Evolutionary conservation across 2,888 invertebrate species (phyloP), one percentile per base, ranked within the genome.

Genomic region (Arctia plantaginis): DNA sequence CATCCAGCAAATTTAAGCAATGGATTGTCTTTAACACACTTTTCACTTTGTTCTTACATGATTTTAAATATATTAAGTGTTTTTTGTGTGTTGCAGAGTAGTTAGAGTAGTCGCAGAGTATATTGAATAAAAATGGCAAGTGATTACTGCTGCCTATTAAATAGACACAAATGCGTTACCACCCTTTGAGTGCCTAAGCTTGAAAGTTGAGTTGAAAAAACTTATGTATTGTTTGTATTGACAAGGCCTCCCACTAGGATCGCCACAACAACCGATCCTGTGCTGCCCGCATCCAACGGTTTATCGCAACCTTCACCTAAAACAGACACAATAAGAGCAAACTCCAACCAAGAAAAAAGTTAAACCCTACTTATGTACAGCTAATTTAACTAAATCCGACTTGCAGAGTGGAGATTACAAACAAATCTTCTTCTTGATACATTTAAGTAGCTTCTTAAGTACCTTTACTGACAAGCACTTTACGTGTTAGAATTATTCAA

Each of bases 381-480:
- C 41, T 65, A 65, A 71, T 71, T 75, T 13, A 66, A 74, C 67
- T 59, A 74, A 85, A 76, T 73, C 77, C 75, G 66, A 68, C 75
- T 77, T 76, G 76, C 78, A 69, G 71, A 77, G 68, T 55, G 13
- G 47, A 81, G 81, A 82, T 84, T 84, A 85, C 74, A 64, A 35
- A 66, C 69, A 77, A 79, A 81, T 83, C 81, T 76, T 65, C 47
- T 66, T 47, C 35, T 66, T 76, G 76, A 80, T 82, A 80, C 75
- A 44, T 30, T 71, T 67, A 76, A 76, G 80, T 76, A 78, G 71
- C 68, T 75, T 44, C 72, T 74, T 33, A 62, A 77, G 74, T 76
- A 71, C 74, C 76, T 73, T 71, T n/a, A 62, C 74, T 71, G 65
- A 39, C 62, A 69, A 77, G 72, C 73, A 76, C 71, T 81, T 73